A percentile compares a stretch with the other conserved stretches of the same genome.
These are phyloP conservation scores for Bradypodion pumilum DNA, from an alignment of 2,797 vertebrate species.

Conservation along the genomic window DNA sequence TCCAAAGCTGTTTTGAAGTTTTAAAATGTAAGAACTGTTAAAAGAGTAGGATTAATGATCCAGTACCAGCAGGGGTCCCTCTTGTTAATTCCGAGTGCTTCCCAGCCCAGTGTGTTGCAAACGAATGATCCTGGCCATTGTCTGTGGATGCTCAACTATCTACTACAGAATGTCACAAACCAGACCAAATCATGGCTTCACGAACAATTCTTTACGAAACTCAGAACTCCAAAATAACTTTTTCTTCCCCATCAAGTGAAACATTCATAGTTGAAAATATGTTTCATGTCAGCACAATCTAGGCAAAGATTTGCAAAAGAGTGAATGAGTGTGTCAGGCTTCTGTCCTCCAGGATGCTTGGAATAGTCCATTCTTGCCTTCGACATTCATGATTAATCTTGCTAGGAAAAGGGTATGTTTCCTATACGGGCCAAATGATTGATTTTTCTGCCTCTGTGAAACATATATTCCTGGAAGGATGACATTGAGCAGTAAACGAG, in stretches of 20 bases:
- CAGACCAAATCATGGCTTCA: not conserved
- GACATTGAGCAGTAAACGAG: not conserved
- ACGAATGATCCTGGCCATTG: not conserved
- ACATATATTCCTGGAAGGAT: not conserved
- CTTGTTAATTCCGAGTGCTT: not conserved
- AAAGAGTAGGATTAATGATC: not conserved
- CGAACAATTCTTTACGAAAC: not conserved
- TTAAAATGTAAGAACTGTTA: not conserved
- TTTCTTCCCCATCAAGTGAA: not conserved
- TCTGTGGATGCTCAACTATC: not conserved
- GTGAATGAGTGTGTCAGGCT: not conserved
- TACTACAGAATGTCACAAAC: not conserved
- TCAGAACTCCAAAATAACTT: not conserved
- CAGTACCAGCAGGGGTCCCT: not conserved
- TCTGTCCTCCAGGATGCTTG: not conserved
- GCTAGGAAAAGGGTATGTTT: constrained; percentile 4
- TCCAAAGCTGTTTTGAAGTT: not conserved
- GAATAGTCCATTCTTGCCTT: constrained; percentile 3
- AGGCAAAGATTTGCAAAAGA: constrained; percentile 4
- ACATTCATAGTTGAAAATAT: constrained; percentile 8
- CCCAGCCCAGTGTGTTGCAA: not conserved
- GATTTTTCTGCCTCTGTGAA: not conserved
- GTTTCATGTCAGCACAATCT: constrained; percentile 11
- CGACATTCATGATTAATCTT: constrained; percentile 30
- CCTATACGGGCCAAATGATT: not conserved